Conservation (phyloP, 2,113 vertebrate species). For the Okapia johnstoni region DNA sequence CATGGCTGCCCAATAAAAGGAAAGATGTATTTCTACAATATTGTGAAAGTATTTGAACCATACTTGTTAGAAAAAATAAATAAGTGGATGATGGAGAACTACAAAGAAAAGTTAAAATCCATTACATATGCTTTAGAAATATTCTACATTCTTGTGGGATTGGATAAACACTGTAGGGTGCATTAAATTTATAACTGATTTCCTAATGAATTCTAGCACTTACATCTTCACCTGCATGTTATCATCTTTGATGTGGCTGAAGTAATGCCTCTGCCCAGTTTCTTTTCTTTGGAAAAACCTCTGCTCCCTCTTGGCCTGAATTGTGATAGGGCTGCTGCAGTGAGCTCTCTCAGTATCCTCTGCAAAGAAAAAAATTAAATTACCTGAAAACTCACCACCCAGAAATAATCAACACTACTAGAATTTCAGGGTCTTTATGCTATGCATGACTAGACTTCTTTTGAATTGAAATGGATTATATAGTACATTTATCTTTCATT, state of each 20-base stretch:
- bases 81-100: background rate
- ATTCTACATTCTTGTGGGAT: background rate
- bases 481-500: background rate
- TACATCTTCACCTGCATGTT: background rate
- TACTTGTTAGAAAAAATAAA: constrained; percentile 2
- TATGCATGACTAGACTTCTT: background rate
- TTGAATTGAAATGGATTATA: background rate
- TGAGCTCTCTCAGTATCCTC: background rate
- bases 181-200: background rate
- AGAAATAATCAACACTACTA: background rate
- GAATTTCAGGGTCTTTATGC: background rate
- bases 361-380: background rate
- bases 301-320: background rate
- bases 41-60: background rate
- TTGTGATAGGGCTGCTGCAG: background rate
- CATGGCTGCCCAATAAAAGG: background rate
- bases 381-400: background rate
- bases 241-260: background rate
- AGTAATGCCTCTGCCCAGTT: background rate
- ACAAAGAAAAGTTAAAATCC: background rate
- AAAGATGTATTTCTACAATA: background rate
- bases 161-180: background rate
- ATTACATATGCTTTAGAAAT: background rate
- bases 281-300: background rate
- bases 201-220: background rate